Base-by-base conservation (phyloP, 2,113 vertebrate genomes). In the Camelus dromedarius region DNA sequence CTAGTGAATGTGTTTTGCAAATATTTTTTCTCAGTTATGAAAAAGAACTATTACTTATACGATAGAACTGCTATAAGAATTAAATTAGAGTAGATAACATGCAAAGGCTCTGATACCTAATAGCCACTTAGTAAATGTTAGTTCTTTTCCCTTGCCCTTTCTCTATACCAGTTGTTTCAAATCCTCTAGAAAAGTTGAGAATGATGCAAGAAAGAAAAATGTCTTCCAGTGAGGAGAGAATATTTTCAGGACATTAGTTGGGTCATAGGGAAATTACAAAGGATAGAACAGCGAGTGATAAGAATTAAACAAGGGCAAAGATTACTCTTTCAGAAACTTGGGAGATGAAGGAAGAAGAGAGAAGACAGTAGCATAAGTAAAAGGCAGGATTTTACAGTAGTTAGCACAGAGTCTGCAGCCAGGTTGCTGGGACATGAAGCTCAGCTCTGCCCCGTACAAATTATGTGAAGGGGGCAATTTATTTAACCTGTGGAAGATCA, bases 1-100 rank as follows among this genome's bases (percentile, higher is more conserved):
- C 72, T n/a, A 72, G 30, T n/a, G 28, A 62, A 81, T 79, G 42
- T 86, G 10, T 75, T 92, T 88, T 88, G 73, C 14, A 82, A 96
- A 22, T 52, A 76, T 60, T 54, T 90, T 94, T 89, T 52, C 46
- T 82, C 64, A 58, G 18, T 20, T 38, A 26, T 89, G 26, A 86
- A 81, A 86, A 92, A 46, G 13, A 88, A 91, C 56, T 85, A 64
- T 38, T 75, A 30, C 9, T 30, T 91, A 64, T 72, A 62, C 6
- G 38, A 42, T 2, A 62, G 50, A 85, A 6, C 10, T 75, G 2
- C 62, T 81, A 28, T 48, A 91, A 89, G 56, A 70, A 82, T 80
- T 75, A 46, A 52, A 56, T 80, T 81, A 84, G 35, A 64, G 77
- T 60, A 84, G 18, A 14, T 54, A 85, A 83, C 19, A 52, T 54